Base-by-base conservation (phyloP, 2,888 invertebrate genomes). In the Trisateles emortualis region DNA sequence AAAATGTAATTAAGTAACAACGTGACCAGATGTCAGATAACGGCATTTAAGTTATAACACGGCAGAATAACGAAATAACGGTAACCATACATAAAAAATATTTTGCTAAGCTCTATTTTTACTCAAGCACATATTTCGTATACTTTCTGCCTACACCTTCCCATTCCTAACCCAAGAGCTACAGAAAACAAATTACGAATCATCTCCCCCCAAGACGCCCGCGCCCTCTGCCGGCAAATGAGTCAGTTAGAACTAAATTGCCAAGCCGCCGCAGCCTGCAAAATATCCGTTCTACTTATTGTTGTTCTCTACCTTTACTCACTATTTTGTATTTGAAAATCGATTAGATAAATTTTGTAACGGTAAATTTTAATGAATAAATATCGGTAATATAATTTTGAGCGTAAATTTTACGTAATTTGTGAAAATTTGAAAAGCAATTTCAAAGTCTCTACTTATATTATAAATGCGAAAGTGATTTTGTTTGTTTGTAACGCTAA, bases 101-200 rank as follows among this genome's bases (percentile, higher is more conserved):
- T n/a, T n/a, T n/a, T n/a, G n/a, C n/a, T n/a, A n/a, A n/a, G n/a
- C n/a, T n/a, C 26, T 26, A 26, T 8, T 8, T 26, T 3, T 1
- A 26, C 8, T 26, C n/a, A n/a, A n/a, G n/a, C n/a, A 1, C 1
- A 3, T 30, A 3, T 30, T 30, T 30, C 3, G 30, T n/a, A 30
- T 30, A n/a, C 30, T 17, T 35, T 36, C 14, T 16, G 36, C 26
- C 17, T 13, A 33, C 33, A 10, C 11, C 43, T 29, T 35, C 24
- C 38, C 26, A 38, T 30, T 61, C 50, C 29, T 73, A 76, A 82
- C 79, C 79, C 78, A 77, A 80, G 80, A 83, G 86, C 83, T 79
- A 80, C 81, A 90, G 90, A 92, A 91, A 92, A 92, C 92, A 92
- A 92, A 92, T 92, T 92, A 88, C 90, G 90, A 92, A 92, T 92